A percentile compares a stretch with the other conserved stretches of the same genome.
phyloP scores from a whole-genome alignment of 37 sponge, comb jelly and placozoan species.

The Chondrilla cf. caribensis region DNA sequence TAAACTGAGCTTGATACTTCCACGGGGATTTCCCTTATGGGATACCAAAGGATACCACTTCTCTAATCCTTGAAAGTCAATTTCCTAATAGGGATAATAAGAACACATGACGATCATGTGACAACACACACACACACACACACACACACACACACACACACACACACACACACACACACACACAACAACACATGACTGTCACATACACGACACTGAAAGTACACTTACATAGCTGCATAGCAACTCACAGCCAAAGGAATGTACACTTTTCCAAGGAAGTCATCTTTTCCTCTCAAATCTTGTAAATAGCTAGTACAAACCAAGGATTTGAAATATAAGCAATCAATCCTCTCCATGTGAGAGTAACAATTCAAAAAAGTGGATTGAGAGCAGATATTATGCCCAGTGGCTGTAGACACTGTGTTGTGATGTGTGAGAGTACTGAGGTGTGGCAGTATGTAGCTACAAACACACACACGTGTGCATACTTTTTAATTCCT shows the following conservation, averaged over 20 bases:
- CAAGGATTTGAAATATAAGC: not conserved
- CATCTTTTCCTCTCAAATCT: not conserved
- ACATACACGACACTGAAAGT: no score
- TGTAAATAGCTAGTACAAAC: not conserved
- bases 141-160: conserved; percentile 8
- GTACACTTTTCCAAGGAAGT: conserved; percentile 18
- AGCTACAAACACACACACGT: not conserved
- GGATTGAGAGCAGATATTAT: no score
- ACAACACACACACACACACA: no score
- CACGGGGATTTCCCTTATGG: conserved; percentile 18
- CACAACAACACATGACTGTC: no score
- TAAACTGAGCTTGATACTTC: not conserved
- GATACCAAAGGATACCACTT: conserved; percentile 14
- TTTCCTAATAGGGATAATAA: not conserved
- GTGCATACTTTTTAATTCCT: conserved; percentile 5
- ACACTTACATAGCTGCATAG: no score
- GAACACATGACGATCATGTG: not conserved
- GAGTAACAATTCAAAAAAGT: no score
- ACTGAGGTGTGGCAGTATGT: no score
- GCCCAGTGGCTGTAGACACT: not conserved
- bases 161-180: not conserved
- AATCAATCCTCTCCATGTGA: no score
- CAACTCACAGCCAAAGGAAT: conserved; percentile 1
- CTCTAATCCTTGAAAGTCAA: not conserved
- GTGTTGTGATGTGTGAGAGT: no score